phyloP scores from a whole-genome alignment of 2,113 vertebrate species.

The Edolisoma coerulescens region DNA sequence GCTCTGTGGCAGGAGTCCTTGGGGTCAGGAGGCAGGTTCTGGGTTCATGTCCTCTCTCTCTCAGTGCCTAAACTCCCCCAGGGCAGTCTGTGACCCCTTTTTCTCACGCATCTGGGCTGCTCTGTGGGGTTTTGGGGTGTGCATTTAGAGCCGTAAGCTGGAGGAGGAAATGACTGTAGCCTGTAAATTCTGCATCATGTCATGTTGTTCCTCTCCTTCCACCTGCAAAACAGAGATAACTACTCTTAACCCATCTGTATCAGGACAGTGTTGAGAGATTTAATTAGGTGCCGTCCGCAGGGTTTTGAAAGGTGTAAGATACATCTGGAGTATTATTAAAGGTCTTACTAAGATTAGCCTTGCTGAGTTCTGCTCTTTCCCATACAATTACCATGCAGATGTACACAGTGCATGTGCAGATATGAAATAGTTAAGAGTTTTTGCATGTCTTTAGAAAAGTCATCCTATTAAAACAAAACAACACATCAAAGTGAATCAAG shows the following conservation, averaged over 20 bases:
- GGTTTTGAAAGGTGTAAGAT: conserved; percentile 5
- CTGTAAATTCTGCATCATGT: background rate
- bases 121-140: background rate
- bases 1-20: background rate
- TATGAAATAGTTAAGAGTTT: background rate
- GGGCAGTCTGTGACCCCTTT: background rate
- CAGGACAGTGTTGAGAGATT: background rate
- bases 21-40: background rate
- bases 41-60: background rate
- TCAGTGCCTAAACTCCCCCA: background rate
- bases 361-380: background rate
- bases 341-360: background rate
- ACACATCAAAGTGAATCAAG: conserved; percentile 38
- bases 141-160: background rate
- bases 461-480: conserved; percentile 24
- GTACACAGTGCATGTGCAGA: accelerated
- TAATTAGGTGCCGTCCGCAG: background rate
- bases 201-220: background rate
- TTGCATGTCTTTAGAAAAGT: background rate
- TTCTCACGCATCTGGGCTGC: accelerated
- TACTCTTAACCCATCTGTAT: background rate
- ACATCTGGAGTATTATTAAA: background rate
- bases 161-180: background rate
- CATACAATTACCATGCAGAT: background rate
- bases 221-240: conserved; percentile 20